Evolutionary conservation across 2,797 vertebrate genomes (phyloP).

Genomic region (Chanos chanos): DNA sequence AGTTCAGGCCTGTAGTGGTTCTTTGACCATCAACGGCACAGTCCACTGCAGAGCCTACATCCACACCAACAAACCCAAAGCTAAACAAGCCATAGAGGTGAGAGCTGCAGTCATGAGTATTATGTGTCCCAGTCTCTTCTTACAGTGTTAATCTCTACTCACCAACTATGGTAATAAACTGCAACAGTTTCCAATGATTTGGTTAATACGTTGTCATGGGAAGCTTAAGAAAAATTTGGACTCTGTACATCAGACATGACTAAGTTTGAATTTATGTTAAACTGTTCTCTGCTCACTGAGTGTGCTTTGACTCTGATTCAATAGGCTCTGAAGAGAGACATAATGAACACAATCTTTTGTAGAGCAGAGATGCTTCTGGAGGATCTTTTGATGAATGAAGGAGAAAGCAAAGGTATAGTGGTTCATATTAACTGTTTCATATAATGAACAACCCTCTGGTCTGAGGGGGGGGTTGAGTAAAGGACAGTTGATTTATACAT

Average conservation of each 20-base stretch:
- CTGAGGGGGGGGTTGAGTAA: too few relatives aligned
- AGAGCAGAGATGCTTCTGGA: conserved; percentile 90
- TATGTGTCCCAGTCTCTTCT: too few relatives aligned
- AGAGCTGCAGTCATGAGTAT: background rate
- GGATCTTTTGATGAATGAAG: conserved; percentile 77
- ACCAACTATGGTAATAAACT: too few relatives aligned
- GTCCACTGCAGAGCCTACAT: conserved; percentile 85
- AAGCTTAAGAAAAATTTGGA: too few relatives aligned
- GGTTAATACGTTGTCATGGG: too few relatives aligned
- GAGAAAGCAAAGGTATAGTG: conserved; percentile 64
- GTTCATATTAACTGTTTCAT: background rate
- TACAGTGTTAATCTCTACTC: too few relatives aligned
- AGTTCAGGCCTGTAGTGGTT: conserved; percentile 77
- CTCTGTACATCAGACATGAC: background rate
- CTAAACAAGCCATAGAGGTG: conserved; percentile 85
- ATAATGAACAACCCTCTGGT: background rate
- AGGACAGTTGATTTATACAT: too few relatives aligned
- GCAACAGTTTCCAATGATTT: too few relatives aligned
- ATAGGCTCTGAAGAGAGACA: conserved; percentile 88
- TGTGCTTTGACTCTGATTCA: background rate
- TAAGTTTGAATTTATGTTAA: background rate
- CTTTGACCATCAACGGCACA: conserved; percentile 76
- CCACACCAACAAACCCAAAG: conserved; percentile 85
- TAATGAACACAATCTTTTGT: conserved; percentile 82
- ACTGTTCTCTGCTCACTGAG: background rate